Base-by-base conservation (phyloP, 1,140 invertebrate species). In the Nasonia longicornis region DNA sequence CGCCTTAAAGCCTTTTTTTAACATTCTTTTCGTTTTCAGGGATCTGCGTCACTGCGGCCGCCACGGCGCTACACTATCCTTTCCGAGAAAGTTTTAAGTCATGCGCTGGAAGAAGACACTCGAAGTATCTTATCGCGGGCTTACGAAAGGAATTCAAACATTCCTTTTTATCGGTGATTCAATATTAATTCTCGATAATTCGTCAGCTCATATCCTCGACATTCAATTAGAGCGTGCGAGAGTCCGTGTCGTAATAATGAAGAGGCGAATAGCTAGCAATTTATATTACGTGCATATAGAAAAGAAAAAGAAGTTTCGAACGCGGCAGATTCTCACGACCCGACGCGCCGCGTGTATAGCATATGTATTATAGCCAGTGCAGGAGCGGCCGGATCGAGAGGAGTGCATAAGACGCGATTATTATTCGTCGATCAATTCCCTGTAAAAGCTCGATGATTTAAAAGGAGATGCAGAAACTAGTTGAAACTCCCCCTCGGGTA, bases 391-490 rank as follows among this genome's bases (percentile, higher is more conserved):
- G 1, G 52, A 58, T 58, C 52, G 52, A 58, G 38, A 48, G 42
- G 35, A 38, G 35, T 1, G 26, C 26, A 26, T 26, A 20, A 72
- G 3, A 16, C 67, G 80, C 71, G 73, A 80, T 80, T 77, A 77
- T 77, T 77, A 81, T 81, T 78, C 79, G 76, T 81, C 76, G 75
- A 87, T 81, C 71, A 79, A 86, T 83, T 42, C 66, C 66, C 74
- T 82, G 83, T 85, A 83, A 77, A 81, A 80, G 6, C 42, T 76
- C 52, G 67, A 77, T 71, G 82, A 87, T 87, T 87, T 86, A 86
- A 87, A 86, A 86, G 85, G 84, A 87, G 86, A 84, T 84, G 83
- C 79, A 84, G 84, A 83, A 84, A 85, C 85, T 86, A 86, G 85
- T 79, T 70, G 70, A 70, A 79, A 79, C 83, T 85, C 70, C 83